Conservation (phyloP, 1,140 invertebrate genomes). For the Nilaparvata lugens region DNA sequence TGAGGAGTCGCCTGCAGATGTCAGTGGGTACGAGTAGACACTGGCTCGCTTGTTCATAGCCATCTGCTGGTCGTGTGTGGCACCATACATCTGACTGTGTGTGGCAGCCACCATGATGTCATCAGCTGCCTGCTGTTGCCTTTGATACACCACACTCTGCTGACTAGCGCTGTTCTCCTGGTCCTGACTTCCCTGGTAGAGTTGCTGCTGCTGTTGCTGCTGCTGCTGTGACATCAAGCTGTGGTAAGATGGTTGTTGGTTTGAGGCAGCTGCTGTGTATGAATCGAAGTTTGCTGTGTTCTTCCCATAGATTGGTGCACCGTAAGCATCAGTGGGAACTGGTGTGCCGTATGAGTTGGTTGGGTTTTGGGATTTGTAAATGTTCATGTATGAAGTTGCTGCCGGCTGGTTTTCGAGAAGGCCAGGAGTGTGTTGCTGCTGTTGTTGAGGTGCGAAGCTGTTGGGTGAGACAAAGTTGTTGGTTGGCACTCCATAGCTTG, state of each 20-base stretch:
- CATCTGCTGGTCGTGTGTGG: background rate
- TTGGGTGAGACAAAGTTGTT: constrained; percentile 5
- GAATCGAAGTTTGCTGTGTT: background rate
- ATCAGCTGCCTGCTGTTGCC: background rate
- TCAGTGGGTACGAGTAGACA: background rate
- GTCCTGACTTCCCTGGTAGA: too few relatives aligned
- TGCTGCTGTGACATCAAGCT: constrained; percentile 1
- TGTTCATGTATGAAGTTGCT: constrained; percentile 13
- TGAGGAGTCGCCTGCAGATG: background rate
- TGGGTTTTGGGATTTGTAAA: constrained; percentile 14
- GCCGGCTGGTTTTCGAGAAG: background rate
- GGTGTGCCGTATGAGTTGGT: constrained; percentile 18
- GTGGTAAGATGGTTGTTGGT: constrained; percentile 12
- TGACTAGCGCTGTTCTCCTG: too few relatives aligned
- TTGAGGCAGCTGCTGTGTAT: background rate
- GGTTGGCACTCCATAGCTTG: constrained; percentile 22
- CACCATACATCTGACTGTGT: background rate
- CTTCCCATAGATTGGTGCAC: constrained; percentile 12
- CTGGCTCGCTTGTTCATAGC: background rate
- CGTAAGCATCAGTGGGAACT: constrained; percentile 18
- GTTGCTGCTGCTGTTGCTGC: too few relatives aligned
- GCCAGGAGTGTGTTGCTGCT: background rate
- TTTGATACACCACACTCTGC: background rate
- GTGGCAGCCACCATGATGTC: background rate
- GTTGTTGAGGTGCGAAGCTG: background rate